Conservation (phyloP, 2,888 invertebrate species). For the Nomada hirtipes region DNA sequence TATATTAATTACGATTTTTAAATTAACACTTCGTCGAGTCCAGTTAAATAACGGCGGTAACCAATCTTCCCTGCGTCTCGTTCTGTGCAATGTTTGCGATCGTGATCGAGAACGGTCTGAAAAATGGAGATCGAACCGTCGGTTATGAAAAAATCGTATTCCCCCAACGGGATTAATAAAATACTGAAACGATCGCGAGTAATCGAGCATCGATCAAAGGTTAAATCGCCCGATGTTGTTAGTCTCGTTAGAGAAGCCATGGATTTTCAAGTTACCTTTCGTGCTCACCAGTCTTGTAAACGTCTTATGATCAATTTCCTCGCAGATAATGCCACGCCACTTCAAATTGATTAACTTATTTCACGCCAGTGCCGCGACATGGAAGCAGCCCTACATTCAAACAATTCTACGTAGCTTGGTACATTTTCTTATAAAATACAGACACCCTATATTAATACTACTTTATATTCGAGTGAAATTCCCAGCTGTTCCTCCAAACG, state of each 20-base stretch:
- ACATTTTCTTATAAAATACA: too few species aligned
- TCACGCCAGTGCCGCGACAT: background rate
- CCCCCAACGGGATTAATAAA: slow-evolving; percentile 27
- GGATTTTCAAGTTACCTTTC: background rate
- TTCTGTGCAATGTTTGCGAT: too few species aligned
- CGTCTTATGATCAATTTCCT: slow-evolving; percentile 12
- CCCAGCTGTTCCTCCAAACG: too few species aligned
- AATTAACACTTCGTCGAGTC: slow-evolving; percentile 44
- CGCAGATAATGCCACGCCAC: slow-evolving; percentile 15
- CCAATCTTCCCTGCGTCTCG: slow-evolving; percentile 28
- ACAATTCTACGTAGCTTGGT: background rate
- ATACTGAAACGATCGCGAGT: slow-evolving; percentile 17
- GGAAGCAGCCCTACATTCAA: background rate
- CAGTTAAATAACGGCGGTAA: background rate
- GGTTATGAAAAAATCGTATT: slow-evolving; percentile 1
- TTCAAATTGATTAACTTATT: background rate
- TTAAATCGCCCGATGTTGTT: slow-evolving; percentile 30
- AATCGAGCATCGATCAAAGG: slow-evolving; percentile 51
- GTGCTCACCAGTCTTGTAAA: background rate
- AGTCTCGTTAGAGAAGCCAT: slow-evolving; percentile 16
- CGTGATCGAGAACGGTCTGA: slow-evolving; percentile 18
- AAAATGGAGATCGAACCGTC: too few species aligned
- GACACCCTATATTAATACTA: too few species aligned
- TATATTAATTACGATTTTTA: slow-evolving; percentile 48
- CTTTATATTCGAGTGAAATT: too few species aligned